A percentile compares a stretch with the other conserved stretches of the same genome.
Conservation (phyloP, 2,888 invertebrate species). For the Crepidodera aurea region DNA sequence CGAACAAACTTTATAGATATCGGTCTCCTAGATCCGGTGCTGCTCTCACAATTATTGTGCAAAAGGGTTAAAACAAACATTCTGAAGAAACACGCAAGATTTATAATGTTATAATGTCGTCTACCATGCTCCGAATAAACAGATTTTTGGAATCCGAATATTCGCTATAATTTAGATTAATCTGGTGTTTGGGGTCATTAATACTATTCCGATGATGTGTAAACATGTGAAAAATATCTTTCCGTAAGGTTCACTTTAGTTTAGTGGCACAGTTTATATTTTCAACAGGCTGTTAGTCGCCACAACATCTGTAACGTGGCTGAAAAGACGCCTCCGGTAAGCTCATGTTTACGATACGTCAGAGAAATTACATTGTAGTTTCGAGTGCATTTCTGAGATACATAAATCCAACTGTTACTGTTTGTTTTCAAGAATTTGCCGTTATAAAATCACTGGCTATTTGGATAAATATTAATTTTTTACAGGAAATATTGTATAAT, state of each 20-base stretch:
- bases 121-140: slow-evolving; percentile 35
- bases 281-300: slow-evolving; percentile 39
- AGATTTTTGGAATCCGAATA: slow-evolving; percentile 32
- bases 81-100: slow-evolving; percentile 7
- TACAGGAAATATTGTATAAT: no score
- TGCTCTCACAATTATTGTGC: not conserved
- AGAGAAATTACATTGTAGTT: not conserved
- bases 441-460: not conserved
- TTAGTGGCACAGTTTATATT: slow-evolving; percentile 53
- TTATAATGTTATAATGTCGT: slow-evolving; percentile 20
- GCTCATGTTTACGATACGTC: not conserved
- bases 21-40: not conserved
- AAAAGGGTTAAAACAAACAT: slow-evolving; percentile 13
- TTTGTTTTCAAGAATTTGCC: not conserved
- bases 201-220: slow-evolving; percentile 37
- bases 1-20: no score
- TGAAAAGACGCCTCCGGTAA: not conserved
- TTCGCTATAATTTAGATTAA: slow-evolving; percentile 39
- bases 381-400: not conserved
- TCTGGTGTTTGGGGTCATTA: slow-evolving; percentile 35
- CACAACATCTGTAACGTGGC: slow-evolving; percentile 40
- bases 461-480: no score
- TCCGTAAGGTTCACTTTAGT: slow-evolving; percentile 51
- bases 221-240: slow-evolving; percentile 37
- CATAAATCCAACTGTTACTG: not conserved